Conservation (phyloP, 2,113 vertebrate species). For the Myotis yumanensis region DNA sequence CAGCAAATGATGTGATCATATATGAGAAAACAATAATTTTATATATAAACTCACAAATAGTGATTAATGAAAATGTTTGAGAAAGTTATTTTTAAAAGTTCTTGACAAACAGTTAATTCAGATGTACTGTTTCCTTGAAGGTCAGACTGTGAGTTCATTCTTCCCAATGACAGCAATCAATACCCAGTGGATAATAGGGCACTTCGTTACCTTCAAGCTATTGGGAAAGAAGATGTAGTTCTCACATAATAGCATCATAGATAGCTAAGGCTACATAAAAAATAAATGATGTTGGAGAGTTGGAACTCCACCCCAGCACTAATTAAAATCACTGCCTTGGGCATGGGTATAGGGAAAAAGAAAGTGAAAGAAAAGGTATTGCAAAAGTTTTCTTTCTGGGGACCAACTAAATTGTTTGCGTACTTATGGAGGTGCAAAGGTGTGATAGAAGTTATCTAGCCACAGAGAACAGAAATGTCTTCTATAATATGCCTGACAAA, state of each 20-base stretch:
- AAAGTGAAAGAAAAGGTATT: not conserved
- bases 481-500: not conserved
- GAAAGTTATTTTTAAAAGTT: not conserved
- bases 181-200: not conserved
- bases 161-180: not conserved
- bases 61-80: constrained; percentile 20
- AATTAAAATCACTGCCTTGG: constrained; percentile 16
- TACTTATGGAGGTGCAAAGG: not conserved
- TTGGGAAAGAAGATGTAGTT: not conserved
- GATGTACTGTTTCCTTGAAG: not conserved
- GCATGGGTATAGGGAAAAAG: not conserved
- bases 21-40: not conserved
- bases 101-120: constrained; percentile 22
- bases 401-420: not conserved
- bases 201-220: not conserved
- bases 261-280: not conserved
- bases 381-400: not conserved
- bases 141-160: not conserved
- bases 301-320: not conserved
- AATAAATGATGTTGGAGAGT: not conserved
- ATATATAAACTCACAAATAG: constrained; percentile 13
- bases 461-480: not conserved
- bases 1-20: not conserved
- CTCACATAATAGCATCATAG: constrained; percentile 1
- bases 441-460: not conserved